phyloP scores from a whole-genome alignment of 1,140 invertebrate species.

The Diplogasteroides magnus region DNA sequence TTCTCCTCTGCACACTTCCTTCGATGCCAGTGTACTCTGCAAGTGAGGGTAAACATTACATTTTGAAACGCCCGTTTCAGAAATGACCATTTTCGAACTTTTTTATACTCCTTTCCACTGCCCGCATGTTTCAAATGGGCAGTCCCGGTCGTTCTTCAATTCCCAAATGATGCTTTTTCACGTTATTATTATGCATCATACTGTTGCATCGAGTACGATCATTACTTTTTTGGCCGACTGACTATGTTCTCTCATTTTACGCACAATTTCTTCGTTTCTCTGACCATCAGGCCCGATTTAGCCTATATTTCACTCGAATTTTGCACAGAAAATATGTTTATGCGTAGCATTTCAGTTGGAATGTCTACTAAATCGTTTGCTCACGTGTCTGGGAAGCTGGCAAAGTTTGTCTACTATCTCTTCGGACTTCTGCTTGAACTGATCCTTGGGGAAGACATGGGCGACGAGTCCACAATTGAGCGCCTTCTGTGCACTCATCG shows the following conservation, averaged over 20 bases:
- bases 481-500: not conserved
- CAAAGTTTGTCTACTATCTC: not conserved
- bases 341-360: too few relatives aligned
- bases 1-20: not conserved
- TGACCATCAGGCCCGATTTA: too few relatives aligned
- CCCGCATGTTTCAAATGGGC: not conserved
- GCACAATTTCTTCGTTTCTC: too few relatives aligned
- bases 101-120: not conserved
- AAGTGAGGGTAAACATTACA: not conserved
- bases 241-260: too few relatives aligned
- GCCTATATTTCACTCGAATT: too few relatives aligned
- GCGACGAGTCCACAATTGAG: conserved; percentile 20
- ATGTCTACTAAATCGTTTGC: too few relatives aligned
- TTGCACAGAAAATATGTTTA: too few relatives aligned
- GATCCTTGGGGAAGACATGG: conserved; percentile 11
- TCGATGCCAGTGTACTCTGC: not conserved
- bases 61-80: too few relatives aligned
- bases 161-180: not conserved
- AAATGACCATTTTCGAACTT: not conserved
- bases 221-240: too few relatives aligned
- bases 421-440: not conserved
- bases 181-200: not conserved
- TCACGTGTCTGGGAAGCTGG: not conserved
- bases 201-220: not conserved
- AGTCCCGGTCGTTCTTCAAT: not conserved